Base-by-base conservation (phyloP, 2,797 vertebrate species). In the Danio albolineatus region DNA sequence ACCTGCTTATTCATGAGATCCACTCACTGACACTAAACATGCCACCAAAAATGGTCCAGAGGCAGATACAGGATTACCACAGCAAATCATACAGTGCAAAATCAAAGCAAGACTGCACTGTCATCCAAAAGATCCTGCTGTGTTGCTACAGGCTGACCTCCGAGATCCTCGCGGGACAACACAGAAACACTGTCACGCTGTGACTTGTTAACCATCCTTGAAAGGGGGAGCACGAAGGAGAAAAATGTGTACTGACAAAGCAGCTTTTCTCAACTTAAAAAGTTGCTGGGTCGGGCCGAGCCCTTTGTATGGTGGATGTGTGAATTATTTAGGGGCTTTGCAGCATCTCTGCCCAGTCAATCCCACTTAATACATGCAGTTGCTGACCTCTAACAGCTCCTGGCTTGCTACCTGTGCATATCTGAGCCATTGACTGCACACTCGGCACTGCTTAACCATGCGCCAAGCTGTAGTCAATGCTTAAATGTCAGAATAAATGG, bases 311-410 rank as follows among this genome's bases (percentile, higher is more conserved):
- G 44, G 79, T 81, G 79, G 59, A 70, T 14, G 59, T 13, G 49
- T 83, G 85, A 92, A 92, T 92, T 84, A 91, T 92, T 90, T 84
- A 90, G 74, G 64, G 76, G 16, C 75, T 78, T 78, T 74, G 59
- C 69, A 81, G 70, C 48, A 67, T 79, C 59, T 49, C 49, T 56
- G 74, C 51, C 6, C 60, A 57, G 51, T 53, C 28, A 61, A 16
- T 16, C 21, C 61, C 16, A 44, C 48, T 76, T 77, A 46, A 76
- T 41, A 53, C 51, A 39, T 39, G 21, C 14, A 0, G 17, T 46
- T 10, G 10, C 21, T 71, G 70, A 84, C 79, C 75, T 81, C 73
- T 57, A 76, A 71, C 44, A 61, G 14, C 56, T 60, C 14, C 21
- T 73, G 9, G 17, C 38, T 72, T 41, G 19, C 41, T 36, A 59